Base-by-base conservation (phyloP, 2,113 vertebrate species). In the Neotoma lepida region DNA sequence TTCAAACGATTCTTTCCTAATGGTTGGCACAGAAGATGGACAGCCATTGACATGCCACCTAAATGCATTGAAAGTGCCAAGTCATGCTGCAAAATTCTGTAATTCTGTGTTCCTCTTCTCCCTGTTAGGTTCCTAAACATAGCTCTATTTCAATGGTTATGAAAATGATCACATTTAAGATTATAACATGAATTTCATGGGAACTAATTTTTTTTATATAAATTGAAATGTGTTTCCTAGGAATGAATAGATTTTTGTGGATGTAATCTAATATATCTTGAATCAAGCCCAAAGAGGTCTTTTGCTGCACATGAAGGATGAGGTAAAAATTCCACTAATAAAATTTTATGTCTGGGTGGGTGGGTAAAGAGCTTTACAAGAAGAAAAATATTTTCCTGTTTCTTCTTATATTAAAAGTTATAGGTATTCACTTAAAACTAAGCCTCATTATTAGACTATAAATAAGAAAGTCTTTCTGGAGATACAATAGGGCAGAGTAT, bases 291-390 rank as follows among this genome's bases (percentile, higher is more conserved):
- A 96, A 96, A 91, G 90, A 94, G 70, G 46, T 87, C 49, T 93
- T 96, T 96, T 61, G 39, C 89, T 91, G 20, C 22, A 13, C 74
- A 46, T 66, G n/a, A 94, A 96, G 58, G 95, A 95, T 89, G 92
- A 95, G 96, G 88, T 86, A 89, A 96, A 97, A 97, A 94, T 94
- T 95, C 80, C 88, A 86, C 90, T 94, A 87, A 80, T 96, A 96
- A 95, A 96, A 89, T 92, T 88, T 96, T 92, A 94, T 89, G 84
- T 20, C 63, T 95, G 46, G 20, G 87, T 93, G 91, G 73, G 17
- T 90, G 54, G 81, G 44, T 46, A 78, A 96, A 94, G 95, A 78
- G 82, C 54, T 93, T 95, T 97, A 88, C 77, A 63, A 94, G 56
- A 39, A 91, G 93, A 88, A 91, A 86, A 96, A 70, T 81, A 58